Percentiles rank a stretch among this genome's conserved stretches.
phyloP scores from a whole-genome alignment of 2,888 invertebrate species.

The Alloplasta piceator region DNA sequence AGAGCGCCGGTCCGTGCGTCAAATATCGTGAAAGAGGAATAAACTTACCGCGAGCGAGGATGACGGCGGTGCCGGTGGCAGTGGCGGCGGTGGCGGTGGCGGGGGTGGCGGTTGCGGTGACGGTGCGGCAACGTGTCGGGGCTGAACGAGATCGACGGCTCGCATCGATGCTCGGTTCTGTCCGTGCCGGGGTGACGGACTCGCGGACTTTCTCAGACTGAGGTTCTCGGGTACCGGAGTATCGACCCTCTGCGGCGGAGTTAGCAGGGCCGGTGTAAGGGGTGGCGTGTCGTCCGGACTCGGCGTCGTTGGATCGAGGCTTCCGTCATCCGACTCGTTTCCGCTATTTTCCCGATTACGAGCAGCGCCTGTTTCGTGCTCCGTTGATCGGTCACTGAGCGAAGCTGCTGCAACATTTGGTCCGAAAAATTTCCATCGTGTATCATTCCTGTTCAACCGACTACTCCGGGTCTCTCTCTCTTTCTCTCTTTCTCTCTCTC shows the following conservation, averaged over 20 bases:
- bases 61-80: conserved; percentile 34
- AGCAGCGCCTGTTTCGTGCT: conserved; percentile 65
- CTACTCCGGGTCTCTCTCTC: no score
- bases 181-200: conserved; percentile 80
- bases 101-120: conserved; percentile 53
- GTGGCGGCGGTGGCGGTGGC: no score
- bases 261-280: conserved; percentile 75
- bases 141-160: conserved; percentile 78
- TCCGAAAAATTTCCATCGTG: no score
- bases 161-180: conserved; percentile 74
- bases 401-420: background rate
- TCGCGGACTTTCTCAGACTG: conserved; percentile 88
- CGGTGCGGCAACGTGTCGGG: conserved; percentile 78
- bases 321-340: conserved; percentile 80
- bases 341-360: conserved; percentile 77
- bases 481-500: no score
- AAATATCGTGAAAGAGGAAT: conserved; percentile 37
- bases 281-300: conserved; percentile 80
- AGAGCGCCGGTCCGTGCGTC: background rate
- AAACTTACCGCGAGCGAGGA: conserved; percentile 76
- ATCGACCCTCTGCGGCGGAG: conserved; percentile 78
- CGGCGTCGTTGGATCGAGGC: conserved; percentile 78
- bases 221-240: conserved; percentile 91
- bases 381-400: conserved; percentile 60
- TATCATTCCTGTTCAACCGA: no score